Conservation (phyloP, 2,113 vertebrate genomes). For the Ophiodon elongatus region DNA sequence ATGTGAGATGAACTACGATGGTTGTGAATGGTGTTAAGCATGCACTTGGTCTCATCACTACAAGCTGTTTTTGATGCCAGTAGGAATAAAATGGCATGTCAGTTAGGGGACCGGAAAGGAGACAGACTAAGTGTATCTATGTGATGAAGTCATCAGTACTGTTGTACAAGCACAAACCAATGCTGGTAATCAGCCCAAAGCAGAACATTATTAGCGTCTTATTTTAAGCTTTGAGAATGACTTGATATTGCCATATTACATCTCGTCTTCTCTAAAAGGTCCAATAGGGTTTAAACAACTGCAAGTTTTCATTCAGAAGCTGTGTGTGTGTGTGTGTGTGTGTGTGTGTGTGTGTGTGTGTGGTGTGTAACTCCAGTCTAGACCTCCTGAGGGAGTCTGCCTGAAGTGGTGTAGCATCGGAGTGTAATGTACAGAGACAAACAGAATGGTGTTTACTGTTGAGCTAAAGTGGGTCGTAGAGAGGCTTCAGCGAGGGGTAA, state of each 20-base stretch:
- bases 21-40: slow-evolving; percentile 41
- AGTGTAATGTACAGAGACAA: slow-evolving; percentile 78
- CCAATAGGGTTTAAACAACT: slow-evolving; percentile 29
- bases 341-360: slow-evolving; percentile 7
- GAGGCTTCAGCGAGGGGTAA: slow-evolving; percentile 26
- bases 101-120: slow-evolving; percentile 13
- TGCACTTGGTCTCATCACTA: slow-evolving; percentile 33
- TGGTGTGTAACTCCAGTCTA: slow-evolving; percentile 31
- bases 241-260: slow-evolving; percentile 31
- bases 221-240: slow-evolving; percentile 3
- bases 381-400: slow-evolving; percentile 56
- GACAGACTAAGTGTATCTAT: slow-evolving; percentile 1
- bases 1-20: slow-evolving; percentile 37
- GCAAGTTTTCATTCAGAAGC: slow-evolving; percentile 40
- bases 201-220: background rate
- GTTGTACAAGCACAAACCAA: background rate
- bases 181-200: slow-evolving; percentile 30
- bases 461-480: slow-evolving; percentile 72
- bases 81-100: slow-evolving; percentile 14
- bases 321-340: slow-evolving; percentile 4
- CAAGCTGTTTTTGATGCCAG: slow-evolving; percentile 38
- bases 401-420: slow-evolving; percentile 63
- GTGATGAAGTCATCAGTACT: slow-evolving; percentile 4
- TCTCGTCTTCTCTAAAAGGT: slow-evolving; percentile 16
- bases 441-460: slow-evolving; percentile 71